A percentile compares a stretch with the other conserved stretches of the same genome.
Conservation (phyloP, 2,888 invertebrate species). For the Cataglyphis cursor region DNA sequence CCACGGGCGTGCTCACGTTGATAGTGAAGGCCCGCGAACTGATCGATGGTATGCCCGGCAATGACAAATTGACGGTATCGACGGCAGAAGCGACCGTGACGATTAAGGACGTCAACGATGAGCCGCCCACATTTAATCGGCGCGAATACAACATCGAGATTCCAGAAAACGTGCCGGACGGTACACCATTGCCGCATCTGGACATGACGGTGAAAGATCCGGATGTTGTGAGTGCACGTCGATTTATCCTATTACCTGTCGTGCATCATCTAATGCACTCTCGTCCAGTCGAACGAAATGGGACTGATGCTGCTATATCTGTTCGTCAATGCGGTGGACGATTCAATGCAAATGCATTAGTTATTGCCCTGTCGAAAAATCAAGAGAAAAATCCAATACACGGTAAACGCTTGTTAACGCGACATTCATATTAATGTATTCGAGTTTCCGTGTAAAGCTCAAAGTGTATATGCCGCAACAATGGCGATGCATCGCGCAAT, state of each 20-base stretch:
- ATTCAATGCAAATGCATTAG: not conserved
- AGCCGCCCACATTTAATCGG: slow-evolving; percentile 94
- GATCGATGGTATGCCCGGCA: slow-evolving; percentile 91
- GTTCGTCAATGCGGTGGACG: not conserved
- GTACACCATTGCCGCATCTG: slow-evolving; percentile 93
- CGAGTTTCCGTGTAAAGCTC: slow-evolving; percentile 19
- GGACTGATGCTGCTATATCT: not conserved
- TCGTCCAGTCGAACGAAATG: not conserved
- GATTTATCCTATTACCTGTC: slow-evolving; percentile 21
- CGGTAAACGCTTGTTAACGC: slow-evolving; percentile 37
- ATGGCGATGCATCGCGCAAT: not conserved
- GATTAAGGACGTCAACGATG: slow-evolving; percentile 96
- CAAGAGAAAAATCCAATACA: slow-evolving; percentile 1
- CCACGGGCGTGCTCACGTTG: slow-evolving; percentile 93
- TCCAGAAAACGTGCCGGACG: slow-evolving; percentile 93
- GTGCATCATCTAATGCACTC: not conserved
- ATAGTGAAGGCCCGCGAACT: slow-evolving; percentile 94
- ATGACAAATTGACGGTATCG: slow-evolving; percentile 91
- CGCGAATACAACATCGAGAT: slow-evolving; percentile 94
- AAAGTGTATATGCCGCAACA: not conserved
- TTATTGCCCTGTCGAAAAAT: slow-evolving; percentile 13
- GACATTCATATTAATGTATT: slow-evolving; percentile 32
- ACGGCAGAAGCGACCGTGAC: slow-evolving; percentile 93
- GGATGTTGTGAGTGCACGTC: slow-evolving; percentile 90
- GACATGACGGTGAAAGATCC: slow-evolving; percentile 95